A percentile compares a stretch with the other conserved stretches of the same genome.
Conservation (phyloP, 2,797 vertebrate species). For the Rhinophrynus dorsalis region DNA sequence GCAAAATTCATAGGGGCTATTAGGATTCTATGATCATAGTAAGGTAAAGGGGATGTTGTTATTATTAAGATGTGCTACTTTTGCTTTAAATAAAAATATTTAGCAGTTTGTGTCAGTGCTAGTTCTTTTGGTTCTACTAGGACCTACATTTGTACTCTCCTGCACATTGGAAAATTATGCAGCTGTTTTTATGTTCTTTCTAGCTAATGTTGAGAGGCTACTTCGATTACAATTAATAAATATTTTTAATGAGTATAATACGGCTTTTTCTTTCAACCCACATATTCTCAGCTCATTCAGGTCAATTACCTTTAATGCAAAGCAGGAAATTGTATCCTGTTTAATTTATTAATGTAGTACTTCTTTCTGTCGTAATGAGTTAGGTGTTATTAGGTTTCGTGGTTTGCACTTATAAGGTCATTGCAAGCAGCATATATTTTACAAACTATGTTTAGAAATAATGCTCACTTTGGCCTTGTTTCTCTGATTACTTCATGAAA, state of each 20-base stretch:
- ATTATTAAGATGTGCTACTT: no score
- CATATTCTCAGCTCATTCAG: constrained; percentile 30
- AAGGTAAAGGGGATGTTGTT: no score
- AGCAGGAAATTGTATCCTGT: constrained; percentile 41
- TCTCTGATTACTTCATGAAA: constrained; percentile 6
- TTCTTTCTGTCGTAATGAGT: constrained; percentile 45
- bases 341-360: constrained; percentile 52
- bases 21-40: no score
- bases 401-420: constrained; percentile 46
- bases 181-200: constrained; percentile 21
- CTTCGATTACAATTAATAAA: constrained; percentile 51
- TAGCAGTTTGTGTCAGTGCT: no score
- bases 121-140: no score
- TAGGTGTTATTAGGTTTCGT: constrained; percentile 45
- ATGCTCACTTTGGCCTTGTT: constrained; percentile 46
- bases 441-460: constrained; percentile 30
- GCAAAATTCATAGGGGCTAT: no score
- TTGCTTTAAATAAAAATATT: no score
- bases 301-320: constrained; percentile 46
- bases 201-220: constrained; percentile 34
- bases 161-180: no score
- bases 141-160: no score
- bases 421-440: constrained; percentile 41
- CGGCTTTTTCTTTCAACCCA: constrained; percentile 40
- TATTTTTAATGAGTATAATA: constrained; percentile 20